These are phyloP conservation scores for Leptoteleia sp. DNA, from an alignment of 1,140 invertebrate species.

Conservation along the genomic window DNA sequence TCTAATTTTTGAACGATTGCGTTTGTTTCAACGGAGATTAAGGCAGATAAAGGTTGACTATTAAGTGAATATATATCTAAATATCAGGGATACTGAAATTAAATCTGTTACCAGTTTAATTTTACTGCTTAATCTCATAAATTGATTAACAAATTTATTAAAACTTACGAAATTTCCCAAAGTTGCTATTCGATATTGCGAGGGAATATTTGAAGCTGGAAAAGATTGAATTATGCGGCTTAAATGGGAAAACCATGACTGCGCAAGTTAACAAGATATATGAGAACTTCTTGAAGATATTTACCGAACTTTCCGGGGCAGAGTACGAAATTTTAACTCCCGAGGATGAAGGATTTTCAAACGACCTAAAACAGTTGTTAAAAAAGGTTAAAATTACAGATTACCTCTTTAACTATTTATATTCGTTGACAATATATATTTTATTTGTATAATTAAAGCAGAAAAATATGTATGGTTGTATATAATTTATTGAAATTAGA, in stretches of 20 bases:
- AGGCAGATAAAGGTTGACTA: too few relatives aligned
- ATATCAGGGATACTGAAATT: too few relatives aligned
- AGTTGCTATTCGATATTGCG: slow-evolving; percentile 87
- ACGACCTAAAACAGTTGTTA: slow-evolving; percentile 81
- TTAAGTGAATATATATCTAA: too few relatives aligned
- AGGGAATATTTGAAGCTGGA: slow-evolving; percentile 93
- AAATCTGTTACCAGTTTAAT: too few relatives aligned
- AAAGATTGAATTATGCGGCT: slow-evolving; percentile 91
- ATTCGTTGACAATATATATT: neutral
- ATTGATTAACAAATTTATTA: too few relatives aligned
- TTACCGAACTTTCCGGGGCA: slow-evolving; percentile 86
- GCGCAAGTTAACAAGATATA: slow-evolving; percentile 81
- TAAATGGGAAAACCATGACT: slow-evolving; percentile 86
- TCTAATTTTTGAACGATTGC: slow-evolving; percentile 83
- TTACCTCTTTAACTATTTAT: too few relatives aligned
- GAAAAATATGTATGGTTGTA: neutral
- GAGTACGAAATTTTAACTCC: slow-evolving; percentile 87
- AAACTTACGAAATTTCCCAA: too few relatives aligned
- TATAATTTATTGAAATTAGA: slow-evolving; percentile 60
- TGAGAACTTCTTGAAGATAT: slow-evolving; percentile 87
- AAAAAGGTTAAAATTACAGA: slow-evolving; percentile 60
- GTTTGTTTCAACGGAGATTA: slow-evolving; percentile 83
- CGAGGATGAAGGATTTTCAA: slow-evolving; percentile 83
- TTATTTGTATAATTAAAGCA: neutral
- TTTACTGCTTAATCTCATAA: too few relatives aligned